Evolutionary conservation across 2,888 invertebrate species (phyloP), one percentile per base, ranked within the genome.

Genomic region (Clepsis dumicolana): DNA sequence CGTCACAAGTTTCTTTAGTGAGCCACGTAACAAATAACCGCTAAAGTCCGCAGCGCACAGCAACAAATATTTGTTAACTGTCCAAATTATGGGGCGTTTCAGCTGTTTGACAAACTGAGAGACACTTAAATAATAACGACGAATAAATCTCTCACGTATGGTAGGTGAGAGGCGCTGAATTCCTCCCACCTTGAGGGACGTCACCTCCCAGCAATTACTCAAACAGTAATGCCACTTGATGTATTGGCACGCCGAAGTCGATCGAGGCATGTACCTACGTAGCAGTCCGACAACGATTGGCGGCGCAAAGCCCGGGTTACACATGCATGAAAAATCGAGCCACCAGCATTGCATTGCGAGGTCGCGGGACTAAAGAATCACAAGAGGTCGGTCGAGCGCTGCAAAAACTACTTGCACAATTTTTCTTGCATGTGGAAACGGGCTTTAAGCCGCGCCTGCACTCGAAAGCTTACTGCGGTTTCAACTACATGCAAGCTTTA

Each of bases 221-320:
- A 79, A 78, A 74, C 79, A 73, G 77, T 81, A 81, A 82, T 82
- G 73, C 81, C 79, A 73, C 75, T 79, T 81, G 80, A 81, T 82
- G 76, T 81, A 80, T 81, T 75, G 78, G 72, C 77, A 77, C 75
- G 74, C 74, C 75, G 73, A 76, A 77, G 73, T 76, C 75, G 78
- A 80, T 77, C 74, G 76, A 71, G 72, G 72, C 71, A 67, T 70
- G 70, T 70, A 75, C 68, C 61, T 64, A 61, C 48, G 1, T 35
- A 35, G 32, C 32, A 35, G 32, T 24, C 52, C 24, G 27, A 25
- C 35, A 57, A 38, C 12, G 16, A 24, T 41, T 57, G 5, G 5
- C 21, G 48, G 18, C 21, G 4, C 21, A 48, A 21, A 48, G 21
- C 12, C 48, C 48, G n/a, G 44, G 14, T 18, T 7, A 18, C 44